A percentile compares a stretch with the other conserved stretches of the same genome.
phyloP scores from a whole-genome alignment of 2,113 vertebrate species.

The Clarias magur region DNA sequence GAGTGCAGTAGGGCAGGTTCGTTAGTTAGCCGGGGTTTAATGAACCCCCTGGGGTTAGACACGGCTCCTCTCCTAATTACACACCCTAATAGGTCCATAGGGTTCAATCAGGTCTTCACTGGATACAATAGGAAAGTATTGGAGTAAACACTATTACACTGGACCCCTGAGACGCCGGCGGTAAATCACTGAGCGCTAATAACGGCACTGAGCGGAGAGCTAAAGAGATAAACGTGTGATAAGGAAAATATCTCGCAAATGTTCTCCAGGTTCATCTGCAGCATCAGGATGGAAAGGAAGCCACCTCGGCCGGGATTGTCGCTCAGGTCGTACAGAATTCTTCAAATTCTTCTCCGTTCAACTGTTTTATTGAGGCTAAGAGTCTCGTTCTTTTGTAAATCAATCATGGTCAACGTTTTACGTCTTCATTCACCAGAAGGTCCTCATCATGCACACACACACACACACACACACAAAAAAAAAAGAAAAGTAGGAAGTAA shows the following conservation, averaged over 20 bases:
- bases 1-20: constrained; percentile 24
- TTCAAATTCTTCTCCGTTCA: no score
- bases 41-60: constrained; percentile 79
- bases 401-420: no score
- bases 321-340: no score
- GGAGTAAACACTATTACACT: constrained; percentile 84
- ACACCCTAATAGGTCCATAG: constrained; percentile 81
- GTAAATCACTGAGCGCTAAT: constrained; percentile 75
- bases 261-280: neutral
- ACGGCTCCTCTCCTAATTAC: constrained; percentile 68
- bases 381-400: no score
- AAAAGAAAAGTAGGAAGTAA: no score
- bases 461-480: no score
- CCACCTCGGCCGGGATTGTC: no score
- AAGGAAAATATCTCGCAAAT: neutral
- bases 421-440: no score
- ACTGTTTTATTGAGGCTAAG: no score
- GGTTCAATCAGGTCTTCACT: constrained; percentile 88
- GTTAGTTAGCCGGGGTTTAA: constrained; percentile 72
- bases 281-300: neutral
- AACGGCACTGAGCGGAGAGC: constrained; percentile 47
- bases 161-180: constrained; percentile 61
- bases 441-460: no score
- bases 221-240: constrained; percentile 20
- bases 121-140: constrained; percentile 78